Evolutionary conservation across 2,113 vertebrate genomes (phyloP).

Genomic region (Lota lota): DNA sequence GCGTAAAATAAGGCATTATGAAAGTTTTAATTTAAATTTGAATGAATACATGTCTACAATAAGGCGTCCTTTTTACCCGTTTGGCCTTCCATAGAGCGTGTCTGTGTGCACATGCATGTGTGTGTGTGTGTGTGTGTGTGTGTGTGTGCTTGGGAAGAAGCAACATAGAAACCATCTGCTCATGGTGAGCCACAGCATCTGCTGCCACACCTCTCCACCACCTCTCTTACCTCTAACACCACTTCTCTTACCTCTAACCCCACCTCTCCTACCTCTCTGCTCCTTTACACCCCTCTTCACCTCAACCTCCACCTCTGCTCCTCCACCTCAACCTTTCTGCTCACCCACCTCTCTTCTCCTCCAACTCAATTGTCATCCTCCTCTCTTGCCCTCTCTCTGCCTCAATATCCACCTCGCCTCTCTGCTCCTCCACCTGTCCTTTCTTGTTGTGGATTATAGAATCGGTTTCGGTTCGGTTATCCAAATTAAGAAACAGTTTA

Average conservation of each 20-base stretch:
- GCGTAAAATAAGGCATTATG: too few relatives aligned
- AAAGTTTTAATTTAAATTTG: too few relatives aligned
- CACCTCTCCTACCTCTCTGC: not conserved
- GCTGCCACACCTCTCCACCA: constrained; percentile 45
- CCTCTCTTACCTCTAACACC: constrained; percentile 23
- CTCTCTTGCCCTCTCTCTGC: not conserved
- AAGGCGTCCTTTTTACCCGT: too few relatives aligned
- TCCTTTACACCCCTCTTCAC: not conserved
- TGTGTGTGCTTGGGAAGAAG: constrained; percentile 12
- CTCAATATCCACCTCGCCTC: constrained; percentile 8
- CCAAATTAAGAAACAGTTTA: too few relatives aligned
- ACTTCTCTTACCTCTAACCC: constrained; percentile 11
- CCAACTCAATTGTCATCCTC: too few relatives aligned
- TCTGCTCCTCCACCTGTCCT: constrained; percentile 23
- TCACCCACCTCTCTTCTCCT: not conserved
- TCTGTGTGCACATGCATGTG: constrained; percentile 22
- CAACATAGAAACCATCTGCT: constrained; percentile 68
- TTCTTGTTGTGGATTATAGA: not conserved
- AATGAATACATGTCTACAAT: too few relatives aligned
- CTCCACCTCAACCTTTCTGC: constrained; percentile 8
- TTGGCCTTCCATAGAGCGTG: not conserved
- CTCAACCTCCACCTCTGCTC: constrained; percentile 11
- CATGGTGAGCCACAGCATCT: constrained; percentile 61
- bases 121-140: not conserved
- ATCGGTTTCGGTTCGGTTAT: too few relatives aligned